Evolutionary conservation across 2,888 invertebrate genomes (phyloP).

Genomic region (Mimas tiliae): DNA sequence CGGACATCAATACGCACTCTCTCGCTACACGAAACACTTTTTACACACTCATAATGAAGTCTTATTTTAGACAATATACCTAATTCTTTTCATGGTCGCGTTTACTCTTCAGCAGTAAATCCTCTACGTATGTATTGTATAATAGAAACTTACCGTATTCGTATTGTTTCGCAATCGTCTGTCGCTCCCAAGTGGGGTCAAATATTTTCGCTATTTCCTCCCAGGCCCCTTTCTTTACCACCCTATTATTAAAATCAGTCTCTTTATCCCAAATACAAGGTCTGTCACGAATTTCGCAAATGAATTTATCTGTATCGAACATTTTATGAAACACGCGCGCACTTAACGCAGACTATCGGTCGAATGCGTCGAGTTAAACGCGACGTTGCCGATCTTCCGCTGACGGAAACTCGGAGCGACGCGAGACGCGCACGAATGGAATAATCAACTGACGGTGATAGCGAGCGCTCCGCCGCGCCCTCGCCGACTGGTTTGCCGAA

Average conservation of each 20-base stretch:
- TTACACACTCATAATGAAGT: too few species aligned
- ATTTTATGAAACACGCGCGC: not conserved
- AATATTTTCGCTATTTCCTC: constrained; percentile 2
- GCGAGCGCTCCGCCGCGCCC: too few species aligned
- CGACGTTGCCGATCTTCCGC: constrained; percentile 9
- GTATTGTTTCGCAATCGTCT: not conserved
- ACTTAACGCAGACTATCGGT: not conserved
- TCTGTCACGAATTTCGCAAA: not conserved
- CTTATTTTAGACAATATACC: too few species aligned
- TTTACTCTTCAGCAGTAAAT: too few species aligned
- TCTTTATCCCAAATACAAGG: not conserved
- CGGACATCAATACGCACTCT: too few species aligned
- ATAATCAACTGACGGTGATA: too few species aligned
- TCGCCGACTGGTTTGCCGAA: too few species aligned
- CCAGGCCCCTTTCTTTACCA: not conserved
- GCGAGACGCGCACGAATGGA: not conserved
- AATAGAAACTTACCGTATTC: constrained; percentile 1
- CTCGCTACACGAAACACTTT: too few species aligned
- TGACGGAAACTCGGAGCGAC: not conserved
- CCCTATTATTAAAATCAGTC: not conserved
- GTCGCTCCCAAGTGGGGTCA: not conserved
- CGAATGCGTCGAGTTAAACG: not conserved
- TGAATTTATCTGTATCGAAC: not conserved
- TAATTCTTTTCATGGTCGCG: too few species aligned
- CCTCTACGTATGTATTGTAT: too few species aligned